Evolutionary conservation across 2,113 vertebrate species (phyloP).

Genomic region (Balaeniceps rex): DNA sequence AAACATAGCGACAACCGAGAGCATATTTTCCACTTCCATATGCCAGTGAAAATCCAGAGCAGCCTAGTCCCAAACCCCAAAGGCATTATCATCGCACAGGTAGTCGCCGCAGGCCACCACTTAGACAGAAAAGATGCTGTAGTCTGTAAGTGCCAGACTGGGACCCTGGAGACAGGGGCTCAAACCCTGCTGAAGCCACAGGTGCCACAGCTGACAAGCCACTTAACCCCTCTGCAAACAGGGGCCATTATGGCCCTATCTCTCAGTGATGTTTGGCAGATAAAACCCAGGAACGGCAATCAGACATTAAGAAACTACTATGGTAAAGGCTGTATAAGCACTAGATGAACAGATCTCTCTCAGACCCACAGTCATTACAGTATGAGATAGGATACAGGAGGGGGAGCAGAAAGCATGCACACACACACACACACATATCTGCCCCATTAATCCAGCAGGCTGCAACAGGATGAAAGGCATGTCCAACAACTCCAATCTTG

Average conservation of each 20-base stretch:
- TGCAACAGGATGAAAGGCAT: conserved; percentile 4
- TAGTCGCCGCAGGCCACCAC: not conserved
- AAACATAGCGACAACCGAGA: not conserved
- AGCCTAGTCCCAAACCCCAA: not conserved
- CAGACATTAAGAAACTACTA: not conserved
- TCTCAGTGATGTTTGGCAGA: not conserved
- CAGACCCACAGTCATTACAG: not conserved
- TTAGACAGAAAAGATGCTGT: not conserved
- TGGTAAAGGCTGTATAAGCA: not conserved
- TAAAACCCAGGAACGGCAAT: not conserved
- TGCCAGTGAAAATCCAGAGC: not conserved
- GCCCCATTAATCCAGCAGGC: conserved; percentile 16
- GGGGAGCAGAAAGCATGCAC: not conserved
- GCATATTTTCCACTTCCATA: not conserved
- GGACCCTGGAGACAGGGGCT: not conserved
- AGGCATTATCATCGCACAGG: not conserved
- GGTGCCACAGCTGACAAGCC: not conserved
- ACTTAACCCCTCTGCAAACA: not conserved
- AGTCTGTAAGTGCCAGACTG: not conserved
- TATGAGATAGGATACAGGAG: not conserved
- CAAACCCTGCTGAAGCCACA: not conserved
- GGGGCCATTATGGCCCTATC: not conserved
- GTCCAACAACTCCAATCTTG: not conserved
- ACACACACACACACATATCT: not conserved
- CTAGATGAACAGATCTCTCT: not conserved